Evolutionary conservation across 2,113 vertebrate genomes (phyloP).

Genomic region (Emydocephalus ijimae): DNA sequence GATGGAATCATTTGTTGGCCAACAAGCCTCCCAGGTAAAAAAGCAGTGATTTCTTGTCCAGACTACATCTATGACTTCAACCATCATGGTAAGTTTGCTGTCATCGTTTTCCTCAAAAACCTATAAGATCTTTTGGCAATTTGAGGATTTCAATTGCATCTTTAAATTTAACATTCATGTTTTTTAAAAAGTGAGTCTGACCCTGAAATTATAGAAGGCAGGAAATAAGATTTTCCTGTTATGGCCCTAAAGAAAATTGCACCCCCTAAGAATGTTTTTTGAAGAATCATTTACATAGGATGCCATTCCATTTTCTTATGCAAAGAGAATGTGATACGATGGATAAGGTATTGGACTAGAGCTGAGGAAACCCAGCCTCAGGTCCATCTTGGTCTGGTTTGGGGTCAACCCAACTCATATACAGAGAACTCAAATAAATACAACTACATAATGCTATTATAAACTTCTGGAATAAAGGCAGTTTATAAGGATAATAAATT

Average conservation of each 20-base stretch:
- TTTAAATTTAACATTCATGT: background rate
- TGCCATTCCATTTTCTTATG: background rate
- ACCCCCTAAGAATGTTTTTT: background rate
- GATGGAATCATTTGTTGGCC: constrained; percentile 92
- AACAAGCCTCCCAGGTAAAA: constrained; percentile 66
- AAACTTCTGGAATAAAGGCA: background rate
- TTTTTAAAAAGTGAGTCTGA: background rate
- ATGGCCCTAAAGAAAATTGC: background rate
- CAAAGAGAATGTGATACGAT: background rate
- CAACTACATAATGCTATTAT: background rate
- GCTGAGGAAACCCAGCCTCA: background rate
- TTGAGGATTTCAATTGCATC: background rate
- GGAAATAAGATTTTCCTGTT: background rate
- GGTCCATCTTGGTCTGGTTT: background rate
- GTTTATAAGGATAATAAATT: background rate
- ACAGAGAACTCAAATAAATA: background rate
- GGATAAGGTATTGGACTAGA: background rate
- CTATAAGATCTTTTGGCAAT: background rate
- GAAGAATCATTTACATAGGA: background rate
- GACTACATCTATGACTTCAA: constrained; percentile 92
- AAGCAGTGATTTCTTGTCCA: constrained; percentile 78
- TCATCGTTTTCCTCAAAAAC: background rate
- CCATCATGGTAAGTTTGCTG: constrained; percentile 73
- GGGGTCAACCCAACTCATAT: background rate
- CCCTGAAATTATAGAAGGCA: background rate